These are phyloP conservation scores for human DNA, from an alignment of 2,113 vertebrate genomes.

Conservation along the genomic window GRCh38 chrX:129798501-129799000, in stretches of 20 bases:
- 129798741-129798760: not conserved
- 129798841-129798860: not conserved
- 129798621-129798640: not conserved
- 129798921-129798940: not conserved
- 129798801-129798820: slow-evolving; percentile 1
- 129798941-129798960: not conserved
- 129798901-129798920: not conserved
- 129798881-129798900: not conserved
- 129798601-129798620: not conserved
- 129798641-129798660: not conserved
- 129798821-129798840: not conserved
- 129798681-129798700: not conserved
- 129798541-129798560: not conserved
- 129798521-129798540: not conserved
- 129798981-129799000: not conserved
- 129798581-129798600: not conserved
- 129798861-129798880: not conserved
- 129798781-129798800: not conserved
- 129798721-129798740: not conserved
- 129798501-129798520: not conserved
- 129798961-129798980: not conserved
- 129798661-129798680: not conserved
- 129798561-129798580: not conserved
- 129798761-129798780: not conserved
- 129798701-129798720: not conserved